Conservation (phyloP, 2,888 invertebrate genomes). For the Hymenopus coronatus region DNA sequence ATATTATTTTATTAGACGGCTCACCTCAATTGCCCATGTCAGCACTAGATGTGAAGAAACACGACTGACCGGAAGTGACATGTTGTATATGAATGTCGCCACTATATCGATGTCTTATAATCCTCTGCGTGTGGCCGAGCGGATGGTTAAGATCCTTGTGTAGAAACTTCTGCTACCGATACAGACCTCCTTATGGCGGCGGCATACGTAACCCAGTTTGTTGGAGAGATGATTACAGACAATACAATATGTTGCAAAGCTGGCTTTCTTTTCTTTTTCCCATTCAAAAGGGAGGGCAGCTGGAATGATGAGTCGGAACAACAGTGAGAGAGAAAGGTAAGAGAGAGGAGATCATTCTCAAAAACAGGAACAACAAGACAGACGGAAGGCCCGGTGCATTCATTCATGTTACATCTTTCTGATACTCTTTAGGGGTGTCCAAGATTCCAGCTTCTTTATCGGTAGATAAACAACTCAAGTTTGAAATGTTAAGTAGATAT, state of each 20-base stretch:
- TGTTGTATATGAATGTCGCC: neutral
- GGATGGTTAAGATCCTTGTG: neutral
- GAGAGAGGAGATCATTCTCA: neutral
- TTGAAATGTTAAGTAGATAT: too few relatives aligned
- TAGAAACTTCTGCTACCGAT: neutral
- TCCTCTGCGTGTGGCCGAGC: neutral
- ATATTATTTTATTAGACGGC: too few relatives aligned
- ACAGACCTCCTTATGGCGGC: neutral
- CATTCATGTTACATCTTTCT: neutral
- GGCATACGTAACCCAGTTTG: neutral
- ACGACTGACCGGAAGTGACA: too few relatives aligned
- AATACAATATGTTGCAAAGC: neutral
- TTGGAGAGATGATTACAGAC: neutral
- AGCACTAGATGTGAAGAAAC: too few relatives aligned
- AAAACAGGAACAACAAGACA: constrained; percentile 8
- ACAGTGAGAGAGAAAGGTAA: neutral
- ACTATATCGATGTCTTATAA: neutral
- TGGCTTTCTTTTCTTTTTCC: neutral
- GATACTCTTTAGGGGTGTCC: neutral
- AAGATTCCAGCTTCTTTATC: neutral
- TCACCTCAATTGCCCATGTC: too few relatives aligned
- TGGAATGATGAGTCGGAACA: neutral
- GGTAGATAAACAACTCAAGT: too few relatives aligned
- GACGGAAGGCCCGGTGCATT: neutral
- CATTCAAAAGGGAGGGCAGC: neutral